A percentile compares a stretch with the other conserved stretches of the same genome.
Conservation (phyloP, 2,888 invertebrate genomes). For the Caenorhabditis parvicauda region DNA sequence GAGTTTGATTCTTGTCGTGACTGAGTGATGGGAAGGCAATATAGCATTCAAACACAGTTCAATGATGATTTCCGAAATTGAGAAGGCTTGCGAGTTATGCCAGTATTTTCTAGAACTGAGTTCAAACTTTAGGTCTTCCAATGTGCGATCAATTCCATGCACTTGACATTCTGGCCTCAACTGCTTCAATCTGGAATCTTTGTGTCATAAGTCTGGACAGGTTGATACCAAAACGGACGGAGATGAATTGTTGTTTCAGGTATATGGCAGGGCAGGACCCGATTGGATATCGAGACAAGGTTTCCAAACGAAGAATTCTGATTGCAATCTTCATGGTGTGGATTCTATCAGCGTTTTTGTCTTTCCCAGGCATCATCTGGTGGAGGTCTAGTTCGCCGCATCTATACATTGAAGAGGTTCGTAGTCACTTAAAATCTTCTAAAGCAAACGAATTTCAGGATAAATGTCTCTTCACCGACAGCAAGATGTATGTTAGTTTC, state of each 20-base stretch:
- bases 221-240: constrained; percentile 7
- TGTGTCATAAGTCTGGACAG: constrained; percentile 76
- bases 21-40: too few species aligned
- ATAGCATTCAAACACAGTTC: too few species aligned
- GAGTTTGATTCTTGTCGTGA: too few species aligned
- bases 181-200: constrained; percentile 92
- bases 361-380: constrained; percentile 87
- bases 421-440: not conserved
- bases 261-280: constrained; percentile 99
- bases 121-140: constrained; percentile 73
- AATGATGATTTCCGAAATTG: too few species aligned
- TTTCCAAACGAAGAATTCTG: constrained; percentile 83
- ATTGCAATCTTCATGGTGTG: constrained; percentile 88
- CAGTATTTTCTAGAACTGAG: too few species aligned
- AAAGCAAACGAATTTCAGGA: constrained; percentile 9
- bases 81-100: too few species aligned
- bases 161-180: constrained; percentile 91
- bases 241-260: constrained; percentile 68
- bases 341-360: constrained; percentile 93
- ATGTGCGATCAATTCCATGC: constrained; percentile 98
- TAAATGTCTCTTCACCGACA: constrained; percentile 88
- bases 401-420: constrained; percentile 41
- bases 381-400: constrained; percentile 68
- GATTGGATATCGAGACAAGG: constrained; percentile 89
- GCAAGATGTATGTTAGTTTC: constrained; percentile 90